phyloP scores from a whole-genome alignment of 2,888 invertebrate species.

The Leucophenga maculata region DNA sequence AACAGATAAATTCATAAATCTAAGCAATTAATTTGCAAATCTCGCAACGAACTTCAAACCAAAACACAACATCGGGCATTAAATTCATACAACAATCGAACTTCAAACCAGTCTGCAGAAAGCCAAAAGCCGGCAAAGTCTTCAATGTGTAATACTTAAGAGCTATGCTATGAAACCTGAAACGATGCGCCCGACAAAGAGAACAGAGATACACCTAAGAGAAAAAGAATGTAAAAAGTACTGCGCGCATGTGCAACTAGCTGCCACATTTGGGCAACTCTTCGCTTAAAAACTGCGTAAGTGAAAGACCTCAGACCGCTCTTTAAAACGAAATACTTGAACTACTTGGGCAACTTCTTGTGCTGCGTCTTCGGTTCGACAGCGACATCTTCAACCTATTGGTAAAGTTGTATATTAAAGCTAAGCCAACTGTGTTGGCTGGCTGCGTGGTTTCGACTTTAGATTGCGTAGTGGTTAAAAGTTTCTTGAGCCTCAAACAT shows the following conservation, averaged over 20 bases:
- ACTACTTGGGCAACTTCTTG: conserved; percentile 53
- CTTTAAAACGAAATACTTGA: conserved; percentile 38
- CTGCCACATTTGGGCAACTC: conserved; percentile 21
- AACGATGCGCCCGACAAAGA: not conserved
- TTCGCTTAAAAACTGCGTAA: conserved; percentile 14
- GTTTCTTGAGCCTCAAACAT: conserved; percentile 60
- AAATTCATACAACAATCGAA: not conserved
- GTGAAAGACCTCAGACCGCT: conserved; percentile 30
- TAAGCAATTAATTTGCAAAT: too few relatives aligned
- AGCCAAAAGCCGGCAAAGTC: not conserved
- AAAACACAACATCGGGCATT: conserved; percentile 30
- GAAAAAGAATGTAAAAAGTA: conserved; percentile 35
- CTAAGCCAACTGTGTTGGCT: conserved; percentile 12
- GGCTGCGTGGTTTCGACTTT: conserved; percentile 9
- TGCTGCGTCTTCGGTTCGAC: conserved; percentile 17
- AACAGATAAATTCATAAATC: too few relatives aligned
- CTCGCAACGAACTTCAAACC: conserved; percentile 13
- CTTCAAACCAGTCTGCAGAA: not conserved
- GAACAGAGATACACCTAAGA: too few relatives aligned
- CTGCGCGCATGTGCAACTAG: conserved; percentile 42
- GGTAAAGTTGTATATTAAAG: too few relatives aligned
- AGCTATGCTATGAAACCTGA: conserved; percentile 25
- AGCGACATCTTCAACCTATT: conserved; percentile 30
- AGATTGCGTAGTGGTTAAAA: conserved; percentile 52
- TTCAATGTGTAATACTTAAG: not conserved